Evolutionary conservation across 2,888 invertebrate genomes (phyloP).

Genomic region (Teinopalpus imperialis): DNA sequence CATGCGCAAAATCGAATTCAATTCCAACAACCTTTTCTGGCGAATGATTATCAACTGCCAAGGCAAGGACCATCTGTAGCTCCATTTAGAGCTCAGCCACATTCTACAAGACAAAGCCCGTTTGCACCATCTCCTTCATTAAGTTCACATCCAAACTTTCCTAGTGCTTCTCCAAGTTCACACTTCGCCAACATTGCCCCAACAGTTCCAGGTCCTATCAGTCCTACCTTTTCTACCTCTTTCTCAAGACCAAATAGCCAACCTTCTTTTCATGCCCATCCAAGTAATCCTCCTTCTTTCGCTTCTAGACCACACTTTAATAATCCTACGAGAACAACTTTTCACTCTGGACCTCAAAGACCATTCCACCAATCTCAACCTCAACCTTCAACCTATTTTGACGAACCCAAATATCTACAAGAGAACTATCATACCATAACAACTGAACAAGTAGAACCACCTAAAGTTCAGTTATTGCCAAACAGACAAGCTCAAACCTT

Average conservation of each 20-base stretch:
- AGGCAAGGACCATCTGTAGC: conserved; percentile 64
- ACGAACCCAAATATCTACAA: conserved; percentile 76
- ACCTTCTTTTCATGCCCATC: conserved; percentile 57
- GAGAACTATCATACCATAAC: conserved; percentile 80
- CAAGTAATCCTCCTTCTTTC: conserved; percentile 53
- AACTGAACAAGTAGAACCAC: conserved; percentile 68
- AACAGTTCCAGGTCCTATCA: conserved; percentile 55
- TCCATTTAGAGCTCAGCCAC: conserved; percentile 62
- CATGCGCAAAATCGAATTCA: conserved; percentile 74
- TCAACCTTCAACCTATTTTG: conserved; percentile 65
- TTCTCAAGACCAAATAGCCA: conserved; percentile 58
- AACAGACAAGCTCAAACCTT: conserved; percentile 60
- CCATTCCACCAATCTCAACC: conserved; percentile 71
- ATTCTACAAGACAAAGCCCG: conserved; percentile 51
- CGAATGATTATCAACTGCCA: conserved; percentile 69
- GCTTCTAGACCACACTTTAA: conserved; percentile 60
- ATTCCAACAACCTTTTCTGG: conserved; percentile 65
- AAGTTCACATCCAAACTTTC: conserved; percentile 50
- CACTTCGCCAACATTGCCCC: conserved; percentile 54
- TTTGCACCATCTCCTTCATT: conserved; percentile 57
- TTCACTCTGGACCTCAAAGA: conserved; percentile 78
- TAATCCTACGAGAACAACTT: conserved; percentile 64
- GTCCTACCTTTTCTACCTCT: conserved; percentile 52
- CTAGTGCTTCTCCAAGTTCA: conserved; percentile 53
- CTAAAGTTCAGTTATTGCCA: conserved; percentile 65